Evolutionary conservation across 2,888 invertebrate species (phyloP).

Genomic region (Drosophila ustulata): DNA sequence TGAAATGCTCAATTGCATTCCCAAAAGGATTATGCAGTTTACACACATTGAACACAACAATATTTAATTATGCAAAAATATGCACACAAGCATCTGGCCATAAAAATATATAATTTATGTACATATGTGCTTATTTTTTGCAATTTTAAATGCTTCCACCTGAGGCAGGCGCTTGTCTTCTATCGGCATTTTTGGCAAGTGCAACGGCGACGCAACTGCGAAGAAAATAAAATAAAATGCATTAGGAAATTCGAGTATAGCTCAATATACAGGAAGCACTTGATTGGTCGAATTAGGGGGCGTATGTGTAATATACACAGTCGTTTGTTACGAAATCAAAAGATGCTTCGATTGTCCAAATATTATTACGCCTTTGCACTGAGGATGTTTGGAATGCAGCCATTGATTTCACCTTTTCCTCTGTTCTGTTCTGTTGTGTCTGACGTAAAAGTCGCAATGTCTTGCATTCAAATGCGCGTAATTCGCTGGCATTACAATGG

Average conservation of each 20-base stretch:
- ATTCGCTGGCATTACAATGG: conserved; percentile 42
- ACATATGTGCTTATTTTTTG: conserved; percentile 13
- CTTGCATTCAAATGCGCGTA: conserved; percentile 53
- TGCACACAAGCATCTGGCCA: background rate
- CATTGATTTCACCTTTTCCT: conserved; percentile 10
- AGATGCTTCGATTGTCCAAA: background rate
- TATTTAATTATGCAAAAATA: background rate
- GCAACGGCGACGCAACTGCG: conserved; percentile 39
- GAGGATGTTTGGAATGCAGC: conserved; percentile 4
- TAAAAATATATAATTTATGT: background rate
- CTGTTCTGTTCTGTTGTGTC: conserved; percentile 18
- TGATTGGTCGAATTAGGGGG: conserved; percentile 42
- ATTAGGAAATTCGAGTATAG: conserved; percentile 32
- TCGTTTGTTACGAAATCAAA: conserved; percentile 28
- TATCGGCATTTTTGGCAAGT: conserved; percentile 62
- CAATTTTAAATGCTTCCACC: conserved; percentile 37
- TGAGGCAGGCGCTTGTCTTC: conserved; percentile 34
- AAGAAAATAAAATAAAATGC: conserved; percentile 29
- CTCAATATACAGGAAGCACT: conserved; percentile 44
- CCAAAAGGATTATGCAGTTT: conserved; percentile 28
- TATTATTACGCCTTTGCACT: background rate
- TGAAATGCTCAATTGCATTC: conserved; percentile 30
- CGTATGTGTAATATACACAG: conserved; percentile 63
- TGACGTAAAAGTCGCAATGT: conserved; percentile 64
- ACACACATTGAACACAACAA: background rate